Evolutionary conservation across 2,888 invertebrate species (phyloP).

Genomic region (Schizotus pectinicornis): DNA sequence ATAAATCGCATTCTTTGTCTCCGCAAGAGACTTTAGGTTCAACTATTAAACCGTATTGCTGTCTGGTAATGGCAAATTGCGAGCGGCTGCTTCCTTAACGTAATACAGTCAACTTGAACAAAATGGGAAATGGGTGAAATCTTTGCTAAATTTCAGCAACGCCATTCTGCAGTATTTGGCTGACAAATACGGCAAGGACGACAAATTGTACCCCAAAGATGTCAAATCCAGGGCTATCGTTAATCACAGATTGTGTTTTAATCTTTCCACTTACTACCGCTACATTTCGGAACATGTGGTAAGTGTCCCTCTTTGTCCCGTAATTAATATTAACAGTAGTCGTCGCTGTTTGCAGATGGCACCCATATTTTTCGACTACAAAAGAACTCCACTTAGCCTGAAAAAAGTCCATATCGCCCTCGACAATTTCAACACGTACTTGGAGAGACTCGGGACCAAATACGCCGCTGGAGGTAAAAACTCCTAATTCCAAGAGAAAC

Average conservation of each 20-base stretch:
- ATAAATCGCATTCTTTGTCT: too few species aligned
- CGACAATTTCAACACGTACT: slow-evolving; percentile 71
- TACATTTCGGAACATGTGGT: slow-evolving; percentile 71
- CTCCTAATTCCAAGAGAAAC: too few species aligned
- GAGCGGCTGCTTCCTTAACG: too few species aligned
- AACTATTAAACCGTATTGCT: too few species aligned
- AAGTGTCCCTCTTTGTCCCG: slow-evolving; percentile 45
- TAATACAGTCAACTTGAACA: neutral
- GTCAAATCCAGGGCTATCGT: slow-evolving; percentile 73
- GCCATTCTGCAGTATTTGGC: slow-evolving; percentile 75
- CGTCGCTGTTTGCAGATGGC: slow-evolving; percentile 64
- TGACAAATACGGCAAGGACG: slow-evolving; percentile 73
- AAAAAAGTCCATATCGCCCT: slow-evolving; percentile 74
- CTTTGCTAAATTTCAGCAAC: slow-evolving; percentile 56
- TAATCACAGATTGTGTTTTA: slow-evolving; percentile 81
- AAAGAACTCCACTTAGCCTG: slow-evolving; percentile 69
- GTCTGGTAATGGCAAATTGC: too few species aligned
- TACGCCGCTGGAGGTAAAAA: slow-evolving; percentile 68
- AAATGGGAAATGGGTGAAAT: neutral
- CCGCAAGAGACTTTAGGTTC: too few species aligned
- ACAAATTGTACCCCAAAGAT: slow-evolving; percentile 74
- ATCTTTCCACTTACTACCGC: slow-evolving; percentile 76
- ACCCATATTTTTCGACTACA: slow-evolving; percentile 79
- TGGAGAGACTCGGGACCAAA: slow-evolving; percentile 65
- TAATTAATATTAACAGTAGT: neutral